Conservation (phyloP, 92 coral and sea anemone species). For the Bergia sp. region DNA sequence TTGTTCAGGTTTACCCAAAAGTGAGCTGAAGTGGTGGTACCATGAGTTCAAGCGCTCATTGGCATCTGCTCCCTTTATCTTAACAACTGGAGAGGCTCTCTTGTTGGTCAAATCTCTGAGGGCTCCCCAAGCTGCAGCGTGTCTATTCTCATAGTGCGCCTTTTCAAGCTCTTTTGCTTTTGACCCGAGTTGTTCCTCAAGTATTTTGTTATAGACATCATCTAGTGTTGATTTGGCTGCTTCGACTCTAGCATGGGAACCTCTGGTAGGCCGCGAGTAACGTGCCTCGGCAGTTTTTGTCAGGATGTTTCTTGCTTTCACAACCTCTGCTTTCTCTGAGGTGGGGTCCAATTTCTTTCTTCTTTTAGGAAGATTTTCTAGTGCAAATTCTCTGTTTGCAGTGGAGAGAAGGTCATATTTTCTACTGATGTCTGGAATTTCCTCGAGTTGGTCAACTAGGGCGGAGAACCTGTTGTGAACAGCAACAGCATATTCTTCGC, state of each 20-base stretch:
- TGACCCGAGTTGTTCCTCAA: not conserved
- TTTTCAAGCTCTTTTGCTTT: conserved; percentile 6
- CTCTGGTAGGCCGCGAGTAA: not conserved
- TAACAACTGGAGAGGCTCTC: conserved; percentile 5
- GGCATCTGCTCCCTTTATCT: conserved; percentile 7
- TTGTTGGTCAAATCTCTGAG: conserved; percentile 7
- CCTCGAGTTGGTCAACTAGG: conserved; percentile 31
- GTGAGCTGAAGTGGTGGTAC: conserved; percentile 18
- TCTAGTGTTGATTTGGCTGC: conserved; percentile 8
- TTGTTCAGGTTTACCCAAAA: conserved; percentile 10
- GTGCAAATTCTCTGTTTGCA: conserved; percentile 42
- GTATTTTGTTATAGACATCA: not conserved
- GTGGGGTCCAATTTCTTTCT: conserved; percentile 10
- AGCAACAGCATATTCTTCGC: conserved; percentile 45
- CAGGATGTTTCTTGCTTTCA: not conserved
- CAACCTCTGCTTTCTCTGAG: not conserved
- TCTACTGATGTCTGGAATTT: conserved; percentile 23
- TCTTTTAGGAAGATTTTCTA: conserved; percentile 27
- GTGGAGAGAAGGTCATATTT: conserved; percentile 27
- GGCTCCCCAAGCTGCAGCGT: not conserved
- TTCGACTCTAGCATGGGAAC: not conserved
- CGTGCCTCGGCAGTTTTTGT: not conserved
- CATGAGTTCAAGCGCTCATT: not conserved
- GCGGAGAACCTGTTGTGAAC: conserved; percentile 39
- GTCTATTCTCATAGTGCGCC: not conserved